Evolutionary conservation across 2,797 vertebrate genomes (phyloP).

Genomic region (Enteromius afrohamiltoni): DNA sequence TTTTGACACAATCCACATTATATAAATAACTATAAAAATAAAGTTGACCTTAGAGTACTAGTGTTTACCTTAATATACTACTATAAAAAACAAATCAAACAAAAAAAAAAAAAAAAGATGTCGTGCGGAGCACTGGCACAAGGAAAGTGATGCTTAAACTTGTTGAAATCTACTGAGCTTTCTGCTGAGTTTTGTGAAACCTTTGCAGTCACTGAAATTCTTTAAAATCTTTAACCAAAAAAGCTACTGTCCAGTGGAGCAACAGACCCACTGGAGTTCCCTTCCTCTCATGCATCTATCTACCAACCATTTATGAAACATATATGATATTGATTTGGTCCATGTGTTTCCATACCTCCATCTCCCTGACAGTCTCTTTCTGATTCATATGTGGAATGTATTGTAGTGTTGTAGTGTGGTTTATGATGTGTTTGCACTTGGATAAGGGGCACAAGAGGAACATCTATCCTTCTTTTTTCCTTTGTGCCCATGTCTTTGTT

Average conservation of each 20-base stretch:
- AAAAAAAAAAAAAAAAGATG: not conserved
- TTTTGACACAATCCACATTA: not conserved
- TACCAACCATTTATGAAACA: constrained; percentile 37
- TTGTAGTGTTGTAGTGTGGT: not conserved
- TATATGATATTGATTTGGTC: constrained; percentile 36
- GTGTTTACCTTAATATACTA: not conserved
- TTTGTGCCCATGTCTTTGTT: not conserved
- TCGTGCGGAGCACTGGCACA: not conserved
- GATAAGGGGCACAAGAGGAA: not conserved
- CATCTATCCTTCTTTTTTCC: not conserved
- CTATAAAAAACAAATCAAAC: too few relatives aligned
- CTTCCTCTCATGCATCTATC: not conserved
- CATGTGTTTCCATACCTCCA: constrained; percentile 9
- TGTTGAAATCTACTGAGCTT: not conserved
- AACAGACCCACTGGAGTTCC: constrained; percentile 21
- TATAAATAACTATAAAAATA: not conserved
- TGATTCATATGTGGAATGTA: constrained; percentile 4
- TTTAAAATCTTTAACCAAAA: not conserved
- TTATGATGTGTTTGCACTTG: constrained; percentile 4
- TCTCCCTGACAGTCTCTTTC: constrained; percentile 1
- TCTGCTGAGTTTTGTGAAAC: not conserved
- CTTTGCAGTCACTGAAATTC: not conserved
- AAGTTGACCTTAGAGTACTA: not conserved
- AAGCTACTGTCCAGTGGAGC: not conserved
- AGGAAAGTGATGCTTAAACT: not conserved